phyloP scores from a whole-genome alignment of 2,113 vertebrate species.

The Neopipo cinnamomea region DNA sequence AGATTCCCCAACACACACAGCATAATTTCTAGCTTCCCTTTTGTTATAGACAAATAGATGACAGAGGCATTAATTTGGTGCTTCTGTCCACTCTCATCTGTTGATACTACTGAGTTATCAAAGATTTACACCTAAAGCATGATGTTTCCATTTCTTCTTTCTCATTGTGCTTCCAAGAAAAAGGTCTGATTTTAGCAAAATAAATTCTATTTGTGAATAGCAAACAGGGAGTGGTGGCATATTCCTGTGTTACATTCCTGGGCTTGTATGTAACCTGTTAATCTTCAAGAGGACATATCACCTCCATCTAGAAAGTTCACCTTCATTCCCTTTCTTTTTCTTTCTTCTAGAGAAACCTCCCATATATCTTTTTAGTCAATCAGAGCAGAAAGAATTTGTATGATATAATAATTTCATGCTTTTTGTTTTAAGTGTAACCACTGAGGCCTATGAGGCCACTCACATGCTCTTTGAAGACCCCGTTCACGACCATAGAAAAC shows the following conservation, averaged over 20 bases:
- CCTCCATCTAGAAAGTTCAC: not conserved
- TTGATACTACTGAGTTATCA: not conserved
- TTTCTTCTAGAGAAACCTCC: not conserved
- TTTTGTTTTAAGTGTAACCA: not conserved
- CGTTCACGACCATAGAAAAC: not conserved
- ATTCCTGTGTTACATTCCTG: not conserved
- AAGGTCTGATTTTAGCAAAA: not conserved
- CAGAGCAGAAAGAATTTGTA: not conserved
- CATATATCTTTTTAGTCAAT: not conserved
- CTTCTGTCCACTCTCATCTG: not conserved
- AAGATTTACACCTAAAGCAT: not conserved
- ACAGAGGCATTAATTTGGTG: not conserved
- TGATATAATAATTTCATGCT: not conserved
- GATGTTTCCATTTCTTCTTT: not conserved
- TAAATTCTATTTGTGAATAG: not conserved
- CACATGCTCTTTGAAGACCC: not conserved
- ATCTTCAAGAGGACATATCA: not conserved
- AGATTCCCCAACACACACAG: not conserved
- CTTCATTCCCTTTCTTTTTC: not conserved
- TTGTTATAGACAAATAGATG: not conserved
- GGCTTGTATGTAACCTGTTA: not conserved
- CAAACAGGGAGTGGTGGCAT: not conserved
- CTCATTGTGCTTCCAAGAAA: not conserved
- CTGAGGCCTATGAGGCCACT: not conserved
- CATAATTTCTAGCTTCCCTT: not conserved